Conservation (phyloP, 2,888 invertebrate genomes). For the Theretra japonica region DNA sequence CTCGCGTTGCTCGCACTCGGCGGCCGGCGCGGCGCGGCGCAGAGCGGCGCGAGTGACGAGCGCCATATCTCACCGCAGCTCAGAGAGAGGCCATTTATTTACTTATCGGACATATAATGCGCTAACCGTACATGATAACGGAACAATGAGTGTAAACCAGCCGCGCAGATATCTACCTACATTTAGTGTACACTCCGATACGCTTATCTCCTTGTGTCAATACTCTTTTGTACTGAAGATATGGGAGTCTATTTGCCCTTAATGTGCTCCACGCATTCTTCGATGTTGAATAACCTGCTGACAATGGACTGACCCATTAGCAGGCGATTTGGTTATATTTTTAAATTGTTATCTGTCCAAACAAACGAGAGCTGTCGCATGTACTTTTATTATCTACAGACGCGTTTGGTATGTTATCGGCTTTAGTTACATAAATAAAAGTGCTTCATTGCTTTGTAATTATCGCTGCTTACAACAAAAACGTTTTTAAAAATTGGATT, state of each 20-base stretch:
- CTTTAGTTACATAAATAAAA: slow-evolving; percentile 49
- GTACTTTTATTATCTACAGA: slow-evolving; percentile 48
- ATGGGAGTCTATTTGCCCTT: slow-evolving; percentile 80
- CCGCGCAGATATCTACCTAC: slow-evolving; percentile 68
- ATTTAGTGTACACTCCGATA: slow-evolving; percentile 76
- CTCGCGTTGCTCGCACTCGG: neutral
- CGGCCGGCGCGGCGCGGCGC: too few species aligned
- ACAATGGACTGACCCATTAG: slow-evolving; percentile 76
- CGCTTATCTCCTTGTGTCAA: slow-evolving; percentile 80
- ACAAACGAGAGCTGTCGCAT: slow-evolving; percentile 50
- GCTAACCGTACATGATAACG: slow-evolving; percentile 79
- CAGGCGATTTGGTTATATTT: slow-evolving; percentile 55
- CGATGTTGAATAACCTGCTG: slow-evolving; percentile 69
- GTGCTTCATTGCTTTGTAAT: slow-evolving; percentile 11
- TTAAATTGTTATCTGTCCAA: slow-evolving; percentile 58
- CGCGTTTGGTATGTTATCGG: slow-evolving; percentile 53
- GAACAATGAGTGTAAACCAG: slow-evolving; percentile 79
- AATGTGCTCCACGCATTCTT: slow-evolving; percentile 78
- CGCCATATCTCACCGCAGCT: slow-evolving; percentile 50
- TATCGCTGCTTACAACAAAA: neutral
- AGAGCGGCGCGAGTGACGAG: slow-evolving; percentile 43
- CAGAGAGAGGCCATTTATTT: slow-evolving; percentile 68
- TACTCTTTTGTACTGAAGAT: slow-evolving; percentile 82
- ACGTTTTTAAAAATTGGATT: slow-evolving; percentile 7
- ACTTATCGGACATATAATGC: slow-evolving; percentile 80